phyloP scores from a whole-genome alignment of 1,140 invertebrate species.

The Drosophila teissieri region DNA sequence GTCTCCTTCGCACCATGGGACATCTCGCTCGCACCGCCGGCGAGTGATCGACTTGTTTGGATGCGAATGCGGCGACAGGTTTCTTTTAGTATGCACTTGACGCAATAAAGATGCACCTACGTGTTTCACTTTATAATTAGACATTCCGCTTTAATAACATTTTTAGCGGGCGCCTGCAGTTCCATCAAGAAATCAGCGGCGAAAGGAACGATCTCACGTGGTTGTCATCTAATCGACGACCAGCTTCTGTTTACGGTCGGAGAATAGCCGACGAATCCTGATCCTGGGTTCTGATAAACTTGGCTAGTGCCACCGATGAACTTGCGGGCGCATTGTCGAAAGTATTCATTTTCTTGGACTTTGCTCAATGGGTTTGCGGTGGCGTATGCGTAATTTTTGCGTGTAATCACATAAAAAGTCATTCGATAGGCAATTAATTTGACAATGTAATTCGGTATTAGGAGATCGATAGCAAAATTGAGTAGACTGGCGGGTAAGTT shows the following conservation, averaged over 20 bases:
- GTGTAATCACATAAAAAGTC: not conserved
- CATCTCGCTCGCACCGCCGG: constrained; percentile 7
- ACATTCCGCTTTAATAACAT: constrained; percentile 48
- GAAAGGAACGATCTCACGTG: constrained; percentile 7
- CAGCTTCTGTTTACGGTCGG: constrained; percentile 21
- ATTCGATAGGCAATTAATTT: constrained; percentile 3
- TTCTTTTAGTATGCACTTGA: constrained; percentile 67
- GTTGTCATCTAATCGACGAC: constrained; percentile 5
- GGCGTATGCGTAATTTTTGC: constrained; percentile 67
- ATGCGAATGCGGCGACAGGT: constrained; percentile 63
- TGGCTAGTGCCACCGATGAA: constrained; percentile 45
- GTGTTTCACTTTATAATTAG: constrained; percentile 52
- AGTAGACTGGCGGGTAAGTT: too few species aligned
- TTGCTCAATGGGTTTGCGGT: constrained; percentile 23
- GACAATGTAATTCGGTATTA: not conserved
- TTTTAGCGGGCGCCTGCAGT: constrained; percentile 31
- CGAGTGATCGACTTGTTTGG: constrained; percentile 40
- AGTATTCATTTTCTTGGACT: constrained; percentile 45
- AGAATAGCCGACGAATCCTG: constrained; percentile 18
- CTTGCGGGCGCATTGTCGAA: constrained; percentile 33
- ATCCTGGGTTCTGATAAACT: constrained; percentile 35
- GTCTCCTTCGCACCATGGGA: constrained; percentile 9
- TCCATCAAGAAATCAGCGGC: constrained; percentile 18
- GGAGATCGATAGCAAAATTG: too few species aligned
- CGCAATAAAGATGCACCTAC: constrained; percentile 64